These are phyloP conservation scores for Mus musculus DNA, from an alignment of 2,113 vertebrate species.

Conservation along the genomic window DNA sequence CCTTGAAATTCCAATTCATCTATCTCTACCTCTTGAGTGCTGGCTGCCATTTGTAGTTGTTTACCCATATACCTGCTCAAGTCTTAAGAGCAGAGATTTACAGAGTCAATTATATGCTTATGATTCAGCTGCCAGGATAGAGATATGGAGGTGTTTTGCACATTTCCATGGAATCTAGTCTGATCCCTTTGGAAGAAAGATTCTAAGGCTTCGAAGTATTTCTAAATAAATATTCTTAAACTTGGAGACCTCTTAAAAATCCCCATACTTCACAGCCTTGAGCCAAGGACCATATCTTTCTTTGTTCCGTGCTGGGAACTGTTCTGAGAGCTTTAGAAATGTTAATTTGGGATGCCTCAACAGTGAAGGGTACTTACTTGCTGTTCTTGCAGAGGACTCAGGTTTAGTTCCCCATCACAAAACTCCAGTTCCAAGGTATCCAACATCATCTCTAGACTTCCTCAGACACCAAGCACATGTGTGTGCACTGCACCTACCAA, in stretches of 20 bases:
- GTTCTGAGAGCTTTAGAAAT: conserved; percentile 48
- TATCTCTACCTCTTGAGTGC: neutral
- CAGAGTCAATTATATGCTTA: neutral
- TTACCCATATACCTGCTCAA: neutral
- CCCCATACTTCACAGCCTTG: neutral
- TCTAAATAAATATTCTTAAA: neutral
- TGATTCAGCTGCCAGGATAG: neutral
- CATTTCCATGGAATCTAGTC: conserved; percentile 4
- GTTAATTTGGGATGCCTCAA: neutral
- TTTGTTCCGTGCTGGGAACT: conserved; percentile 41
- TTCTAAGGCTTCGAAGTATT: conserved; percentile 15
- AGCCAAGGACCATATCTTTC: conserved; percentile 39
- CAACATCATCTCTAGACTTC: neutral
- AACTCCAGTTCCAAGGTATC: neutral
- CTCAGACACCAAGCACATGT: neutral
- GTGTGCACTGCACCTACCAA: neutral
- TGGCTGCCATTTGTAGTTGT: neutral
- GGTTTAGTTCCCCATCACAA: too few relatives aligned
- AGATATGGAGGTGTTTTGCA: neutral
- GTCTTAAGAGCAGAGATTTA: neutral
- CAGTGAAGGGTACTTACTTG: neutral
- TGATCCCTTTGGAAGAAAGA: conserved; percentile 30
- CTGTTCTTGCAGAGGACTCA: neutral
- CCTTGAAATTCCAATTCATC: neutral
- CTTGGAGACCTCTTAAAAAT: conserved; percentile 45